Conservation (phyloP, 2,113 vertebrate genomes). For the Panthera tigris region DNA sequence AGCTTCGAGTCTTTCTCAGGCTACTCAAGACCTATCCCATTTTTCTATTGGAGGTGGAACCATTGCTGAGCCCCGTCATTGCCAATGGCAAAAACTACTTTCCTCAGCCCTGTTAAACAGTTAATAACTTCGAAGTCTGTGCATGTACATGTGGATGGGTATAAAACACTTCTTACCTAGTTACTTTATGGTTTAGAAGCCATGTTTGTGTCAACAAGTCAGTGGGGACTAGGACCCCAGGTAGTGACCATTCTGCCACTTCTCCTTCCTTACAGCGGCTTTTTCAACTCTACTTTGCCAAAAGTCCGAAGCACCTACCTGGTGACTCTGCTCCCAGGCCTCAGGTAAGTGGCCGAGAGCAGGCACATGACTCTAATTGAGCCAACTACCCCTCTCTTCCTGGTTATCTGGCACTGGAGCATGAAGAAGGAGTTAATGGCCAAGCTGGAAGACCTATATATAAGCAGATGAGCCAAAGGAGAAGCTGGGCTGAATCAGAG, state of each 20-base stretch:
- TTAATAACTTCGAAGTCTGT: not conserved
- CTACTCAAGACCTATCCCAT: not conserved
- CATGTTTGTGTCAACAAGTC: not conserved
- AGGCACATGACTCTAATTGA: not conserved
- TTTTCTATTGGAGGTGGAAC: not conserved
- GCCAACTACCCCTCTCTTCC: not conserved
- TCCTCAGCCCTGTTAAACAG: not conserved
- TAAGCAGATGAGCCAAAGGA: not conserved
- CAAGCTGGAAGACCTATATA: not conserved
- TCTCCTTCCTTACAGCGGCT: not conserved
- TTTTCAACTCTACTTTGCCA: not conserved
- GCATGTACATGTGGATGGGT: accelerated
- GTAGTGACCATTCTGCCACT: not conserved
- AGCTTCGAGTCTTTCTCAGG: not conserved
- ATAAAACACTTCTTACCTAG: not conserved
- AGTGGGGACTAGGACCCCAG: not conserved
- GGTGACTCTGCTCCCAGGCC: not conserved
- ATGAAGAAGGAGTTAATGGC: not conserved
- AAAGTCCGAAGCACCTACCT: not conserved
- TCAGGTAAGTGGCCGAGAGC: not conserved
- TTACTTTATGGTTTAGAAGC: not conserved
- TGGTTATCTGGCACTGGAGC: not conserved
- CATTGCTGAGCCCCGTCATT: not conserved
- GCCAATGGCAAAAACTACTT: not conserved
- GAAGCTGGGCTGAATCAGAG: not conserved